Evolutionary conservation across 2,797 vertebrate species (phyloP).

Genomic region (Notoglanidium macrostoma): DNA sequence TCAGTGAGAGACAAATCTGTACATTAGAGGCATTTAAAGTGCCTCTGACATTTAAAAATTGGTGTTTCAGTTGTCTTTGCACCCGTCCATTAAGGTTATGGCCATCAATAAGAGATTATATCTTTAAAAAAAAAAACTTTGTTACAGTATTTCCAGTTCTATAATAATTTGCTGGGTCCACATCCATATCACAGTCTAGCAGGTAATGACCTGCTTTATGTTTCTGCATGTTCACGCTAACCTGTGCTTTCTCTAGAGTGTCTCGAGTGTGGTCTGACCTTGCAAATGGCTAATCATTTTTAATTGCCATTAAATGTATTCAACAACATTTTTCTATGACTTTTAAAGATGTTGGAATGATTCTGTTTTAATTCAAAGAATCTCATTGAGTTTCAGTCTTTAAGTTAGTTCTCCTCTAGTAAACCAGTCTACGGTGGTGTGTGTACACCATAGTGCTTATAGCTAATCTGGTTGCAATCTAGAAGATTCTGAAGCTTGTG

Average conservation of each 20-base stretch:
- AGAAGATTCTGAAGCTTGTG: background rate
- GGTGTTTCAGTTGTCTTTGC: background rate
- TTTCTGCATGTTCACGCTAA: background rate
- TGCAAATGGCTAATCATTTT: background rate
- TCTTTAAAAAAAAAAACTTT: background rate
- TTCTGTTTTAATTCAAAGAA: background rate
- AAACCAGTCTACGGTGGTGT: background rate
- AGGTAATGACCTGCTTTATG: background rate
- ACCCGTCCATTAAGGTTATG: background rate
- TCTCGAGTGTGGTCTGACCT: too few relatives aligned
- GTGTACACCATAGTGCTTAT: background rate
- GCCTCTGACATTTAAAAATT: background rate
- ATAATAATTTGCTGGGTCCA: background rate
- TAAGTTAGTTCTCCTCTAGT: background rate
- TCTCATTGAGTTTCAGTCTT: background rate
- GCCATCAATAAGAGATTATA: background rate
- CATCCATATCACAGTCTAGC: background rate
- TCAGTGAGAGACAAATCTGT: background rate
- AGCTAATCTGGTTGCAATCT: background rate
- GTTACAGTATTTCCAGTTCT: background rate
- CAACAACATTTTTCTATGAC: background rate
- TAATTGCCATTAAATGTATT: background rate
- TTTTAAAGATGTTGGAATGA: background rate
- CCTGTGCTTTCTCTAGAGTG: too few relatives aligned
- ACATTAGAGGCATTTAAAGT: background rate